phyloP scores from a whole-genome alignment of 2,888 invertebrate species.

The Euproctis similis region DNA sequence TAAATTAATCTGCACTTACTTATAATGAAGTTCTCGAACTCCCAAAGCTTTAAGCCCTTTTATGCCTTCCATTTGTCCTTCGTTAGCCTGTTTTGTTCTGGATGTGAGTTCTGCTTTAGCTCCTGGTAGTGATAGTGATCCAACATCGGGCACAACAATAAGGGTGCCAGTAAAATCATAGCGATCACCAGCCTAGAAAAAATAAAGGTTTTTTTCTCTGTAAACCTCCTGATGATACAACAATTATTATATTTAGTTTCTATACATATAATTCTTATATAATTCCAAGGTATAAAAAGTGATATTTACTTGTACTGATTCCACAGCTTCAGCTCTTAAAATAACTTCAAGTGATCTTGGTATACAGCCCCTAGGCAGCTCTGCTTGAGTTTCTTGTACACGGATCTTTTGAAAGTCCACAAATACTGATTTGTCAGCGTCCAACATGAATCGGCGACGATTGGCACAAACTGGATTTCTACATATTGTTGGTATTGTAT shows the following conservation, averaged over 20 bases:
- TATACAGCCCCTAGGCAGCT: slow-evolving; percentile 96
- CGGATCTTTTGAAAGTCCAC: slow-evolving; percentile 99
- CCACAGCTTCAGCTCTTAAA: slow-evolving; percentile 95
- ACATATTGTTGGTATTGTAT: slow-evolving; percentile 96
- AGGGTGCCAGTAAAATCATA: slow-evolving; percentile 97
- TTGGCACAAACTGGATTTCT: slow-evolving; percentile 97
- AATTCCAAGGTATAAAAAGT: background rate
- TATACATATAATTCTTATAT: too few species aligned
- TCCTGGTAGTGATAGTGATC: slow-evolving; percentile 89
- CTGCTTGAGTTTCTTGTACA: slow-evolving; percentile 98
- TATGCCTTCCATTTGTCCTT: slow-evolving; percentile 87
- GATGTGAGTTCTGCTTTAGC: slow-evolving; percentile 88
- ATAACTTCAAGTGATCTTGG: slow-evolving; percentile 97
- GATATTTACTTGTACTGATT: slow-evolving; percentile 87
- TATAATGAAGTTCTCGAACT: slow-evolving; percentile 68
- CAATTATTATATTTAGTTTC: too few species aligned
- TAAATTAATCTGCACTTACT: slow-evolving; percentile 55
- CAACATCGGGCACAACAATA: slow-evolving; percentile 98
- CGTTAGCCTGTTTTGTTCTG: slow-evolving; percentile 82
- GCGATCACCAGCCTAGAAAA: slow-evolving; percentile 78
- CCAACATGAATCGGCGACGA: slow-evolving; percentile 90
- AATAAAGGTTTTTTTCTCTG: background rate
- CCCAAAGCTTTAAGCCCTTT: slow-evolving; percentile 85
- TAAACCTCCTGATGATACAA: background rate
- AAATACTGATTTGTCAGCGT: slow-evolving; percentile 95